Evolutionary conservation across 2,888 invertebrate species (phyloP).

Genomic region (Drosophila neutralis): DNA sequence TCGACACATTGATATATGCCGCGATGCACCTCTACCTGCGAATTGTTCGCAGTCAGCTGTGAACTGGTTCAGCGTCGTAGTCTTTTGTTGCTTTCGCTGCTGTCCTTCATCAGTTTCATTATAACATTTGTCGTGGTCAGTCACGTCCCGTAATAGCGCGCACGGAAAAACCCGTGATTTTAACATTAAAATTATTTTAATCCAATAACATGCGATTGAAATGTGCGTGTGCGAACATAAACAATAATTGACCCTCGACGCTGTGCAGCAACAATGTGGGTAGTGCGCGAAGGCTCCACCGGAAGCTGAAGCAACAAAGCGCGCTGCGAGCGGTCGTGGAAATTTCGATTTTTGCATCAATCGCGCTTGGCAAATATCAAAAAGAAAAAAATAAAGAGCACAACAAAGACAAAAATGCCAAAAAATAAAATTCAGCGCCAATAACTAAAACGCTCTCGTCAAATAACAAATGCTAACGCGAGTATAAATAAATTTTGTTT

Average conservation of each 20-base stretch:
- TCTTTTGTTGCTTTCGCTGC: slow-evolving; percentile 28
- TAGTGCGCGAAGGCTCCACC: slow-evolving; percentile 19
- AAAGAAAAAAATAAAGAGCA: slow-evolving; percentile 5
- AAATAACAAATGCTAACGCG: slow-evolving; percentile 24
- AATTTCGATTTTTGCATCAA: slow-evolving; percentile 72
- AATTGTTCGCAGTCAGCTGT: slow-evolving; percentile 34
- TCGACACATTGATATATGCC: slow-evolving; percentile 5
- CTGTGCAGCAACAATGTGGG: slow-evolving; percentile 19
- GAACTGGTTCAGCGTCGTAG: slow-evolving; percentile 46
- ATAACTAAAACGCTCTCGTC: slow-evolving; percentile 13
- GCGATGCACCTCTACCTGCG: slow-evolving; percentile 12
- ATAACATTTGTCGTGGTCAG: slow-evolving; percentile 43
- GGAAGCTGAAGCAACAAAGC: slow-evolving; percentile 36
- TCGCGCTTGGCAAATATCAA: slow-evolving; percentile 35
- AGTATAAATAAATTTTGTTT: slow-evolving; percentile 47
- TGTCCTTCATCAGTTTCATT: slow-evolving; percentile 54
- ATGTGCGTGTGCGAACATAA: slow-evolving; percentile 53
- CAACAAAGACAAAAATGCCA: slow-evolving; percentile 35
- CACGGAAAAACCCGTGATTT: slow-evolving; percentile 26
- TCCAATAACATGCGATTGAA: slow-evolving; percentile 43
- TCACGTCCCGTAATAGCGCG: slow-evolving; percentile 18
- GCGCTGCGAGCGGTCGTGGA: slow-evolving; percentile 60
- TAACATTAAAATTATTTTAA: slow-evolving; percentile 59
- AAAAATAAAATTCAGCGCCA: slow-evolving; percentile 38
- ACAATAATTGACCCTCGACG: slow-evolving; percentile 25